Base-by-base conservation (phyloP, 2,888 invertebrate species). In the Aphrophora alni region DNA sequence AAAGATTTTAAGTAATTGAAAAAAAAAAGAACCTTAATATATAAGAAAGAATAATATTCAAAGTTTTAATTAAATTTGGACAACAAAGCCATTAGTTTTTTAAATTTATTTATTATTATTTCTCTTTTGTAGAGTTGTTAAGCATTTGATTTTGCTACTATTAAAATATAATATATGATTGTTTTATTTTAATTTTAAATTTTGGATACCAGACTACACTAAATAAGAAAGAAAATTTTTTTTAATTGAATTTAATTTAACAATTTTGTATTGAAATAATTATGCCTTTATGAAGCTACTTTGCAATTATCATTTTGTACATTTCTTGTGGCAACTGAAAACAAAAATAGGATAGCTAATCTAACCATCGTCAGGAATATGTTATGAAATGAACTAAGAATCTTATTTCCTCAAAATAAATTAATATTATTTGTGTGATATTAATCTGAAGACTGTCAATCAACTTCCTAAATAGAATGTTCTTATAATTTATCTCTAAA, bases 1-100 rank as follows among this genome's bases (percentile, higher is more conserved):
- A 79, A 79, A 79, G 74, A 79, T 74, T 74, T 79, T 79, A 79
- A 79, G 68, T 33, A 68, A 33, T 79, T 73, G 74, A 79, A 79
- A 68, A 74, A 79, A 79, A 74, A 59, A 59, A 59, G 10, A 59
- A 59, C n/a, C 14, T 14, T 44, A 44, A 44, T 59, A 44, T 44
- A 44, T 44, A 14, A 10, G 17, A 14, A 59, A 59, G 12, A 59
- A 21, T 59, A 59, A 59, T 59, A 59, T 59, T 21, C 44, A 14
- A 44, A 44, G 2, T 33, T 33, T 44, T 44, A 44, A 44, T 44
- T 44, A 2, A 17, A 17, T 44, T 44, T 44, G 10, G 10, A 44
- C 44, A 44, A 44, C n/a, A 44, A 44, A 14, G 1, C 17, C 17
- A 17, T 44, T 33, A 33, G 38, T 44, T 77, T 77, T 38, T 71